A percentile compares a stretch with the other conserved stretches of the same genome.
phyloP scores from a whole-genome alignment of 2,113 vertebrate genomes.

The Pseudopipra pipra region DNA sequence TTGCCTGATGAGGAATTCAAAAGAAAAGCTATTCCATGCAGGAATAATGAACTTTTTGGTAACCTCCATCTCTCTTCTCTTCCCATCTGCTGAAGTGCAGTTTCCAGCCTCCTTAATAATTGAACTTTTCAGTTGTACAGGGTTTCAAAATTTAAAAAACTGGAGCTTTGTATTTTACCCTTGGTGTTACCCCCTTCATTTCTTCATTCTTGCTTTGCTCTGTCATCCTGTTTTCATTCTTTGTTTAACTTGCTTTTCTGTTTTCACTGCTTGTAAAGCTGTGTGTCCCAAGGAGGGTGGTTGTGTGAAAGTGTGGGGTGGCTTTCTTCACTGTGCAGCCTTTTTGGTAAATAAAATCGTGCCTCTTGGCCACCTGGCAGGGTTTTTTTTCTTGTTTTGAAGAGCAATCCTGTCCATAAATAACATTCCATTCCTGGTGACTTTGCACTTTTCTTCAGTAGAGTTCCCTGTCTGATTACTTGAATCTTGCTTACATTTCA shows the following conservation, averaged over 20 bases:
- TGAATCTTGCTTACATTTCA: background rate
- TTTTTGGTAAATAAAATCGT: background rate
- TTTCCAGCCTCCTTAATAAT: background rate
- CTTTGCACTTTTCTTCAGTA: background rate
- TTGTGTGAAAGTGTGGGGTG: background rate
- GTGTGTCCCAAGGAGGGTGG: accelerated
- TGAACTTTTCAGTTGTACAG: background rate
- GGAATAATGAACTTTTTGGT: background rate
- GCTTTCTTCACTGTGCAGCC: background rate
- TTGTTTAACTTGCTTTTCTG: background rate
- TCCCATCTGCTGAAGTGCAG: background rate
- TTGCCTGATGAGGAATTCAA: background rate
- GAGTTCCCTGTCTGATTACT: background rate
- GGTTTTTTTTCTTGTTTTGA: background rate
- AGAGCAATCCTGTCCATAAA: background rate
- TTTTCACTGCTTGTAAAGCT: background rate
- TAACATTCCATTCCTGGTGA: background rate
- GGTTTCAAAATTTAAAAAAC: background rate
- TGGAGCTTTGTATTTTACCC: background rate
- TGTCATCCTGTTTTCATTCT: background rate
- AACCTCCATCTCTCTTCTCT: background rate
- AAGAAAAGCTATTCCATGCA: background rate
- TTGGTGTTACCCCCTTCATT: background rate
- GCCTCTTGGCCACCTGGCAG: background rate
- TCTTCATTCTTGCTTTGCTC: background rate